These are phyloP conservation scores for Campopleginae sp. DNA, from an alignment of 2,888 invertebrate genomes.

Conservation along the genomic window DNA sequence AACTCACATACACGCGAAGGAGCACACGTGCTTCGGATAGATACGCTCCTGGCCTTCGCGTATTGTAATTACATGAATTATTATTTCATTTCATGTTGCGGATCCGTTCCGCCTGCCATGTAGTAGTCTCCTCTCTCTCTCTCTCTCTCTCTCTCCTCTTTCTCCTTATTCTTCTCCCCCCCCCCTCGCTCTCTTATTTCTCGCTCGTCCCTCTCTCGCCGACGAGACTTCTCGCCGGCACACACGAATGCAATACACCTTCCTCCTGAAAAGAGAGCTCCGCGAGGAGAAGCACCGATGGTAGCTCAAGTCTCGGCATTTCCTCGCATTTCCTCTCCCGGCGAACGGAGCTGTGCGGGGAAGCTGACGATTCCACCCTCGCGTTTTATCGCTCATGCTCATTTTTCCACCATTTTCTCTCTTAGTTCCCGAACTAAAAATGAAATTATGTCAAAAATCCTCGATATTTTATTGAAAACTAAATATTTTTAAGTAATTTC, in stretches of 20 bases:
- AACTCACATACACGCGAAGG: neutral
- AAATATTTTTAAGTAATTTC: no score
- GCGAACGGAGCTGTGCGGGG: slow-evolving; percentile 46
- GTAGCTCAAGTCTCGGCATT: slow-evolving; percentile 31
- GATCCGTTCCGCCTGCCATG: slow-evolving; percentile 78
- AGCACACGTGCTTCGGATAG: slow-evolving; percentile 66
- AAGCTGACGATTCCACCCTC: slow-evolving; percentile 61
- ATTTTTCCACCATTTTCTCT: slow-evolving; percentile 15
- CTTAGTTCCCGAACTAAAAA: no score
- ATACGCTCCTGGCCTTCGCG: slow-evolving; percentile 75
- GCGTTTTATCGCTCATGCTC: slow-evolving; percentile 44
- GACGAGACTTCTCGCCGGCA: slow-evolving; percentile 1
- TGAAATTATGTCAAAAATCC: no score
- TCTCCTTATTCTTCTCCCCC: slow-evolving; percentile 28
- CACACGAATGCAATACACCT: slow-evolving; percentile 21
- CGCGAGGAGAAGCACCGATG: slow-evolving; percentile 48
- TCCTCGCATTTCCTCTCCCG: slow-evolving; percentile 19
- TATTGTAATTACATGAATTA: slow-evolving; percentile 82
- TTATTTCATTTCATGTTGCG: slow-evolving; percentile 81
- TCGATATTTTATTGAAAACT: no score
- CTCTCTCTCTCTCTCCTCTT: slow-evolving; percentile 31
- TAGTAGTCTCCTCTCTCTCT: slow-evolving; percentile 57
- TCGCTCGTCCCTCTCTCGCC: slow-evolving; percentile 13
- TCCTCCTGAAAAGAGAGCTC: slow-evolving; percentile 13
- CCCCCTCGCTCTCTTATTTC: slow-evolving; percentile 19